phyloP scores from a whole-genome alignment of 2,113 vertebrate genomes.

The Tenrec ecaudatus region DNA sequence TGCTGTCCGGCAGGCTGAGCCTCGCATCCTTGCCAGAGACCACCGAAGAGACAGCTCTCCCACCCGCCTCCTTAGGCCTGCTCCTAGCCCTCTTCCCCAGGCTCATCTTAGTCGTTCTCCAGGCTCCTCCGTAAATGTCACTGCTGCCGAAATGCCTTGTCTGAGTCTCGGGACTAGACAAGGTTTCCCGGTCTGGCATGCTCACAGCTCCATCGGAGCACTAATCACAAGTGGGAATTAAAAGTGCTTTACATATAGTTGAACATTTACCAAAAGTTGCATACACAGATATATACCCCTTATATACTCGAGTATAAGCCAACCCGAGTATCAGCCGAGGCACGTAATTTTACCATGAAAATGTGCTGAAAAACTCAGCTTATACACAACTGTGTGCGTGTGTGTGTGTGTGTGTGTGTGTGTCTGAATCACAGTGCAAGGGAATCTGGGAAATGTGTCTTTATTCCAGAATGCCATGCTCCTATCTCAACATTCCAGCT shows the following conservation, averaged over 20 bases:
- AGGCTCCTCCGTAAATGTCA: background rate
- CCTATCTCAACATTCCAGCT: background rate
- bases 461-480: background rate
- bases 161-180: background rate
- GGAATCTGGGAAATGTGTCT: background rate
- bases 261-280: background rate
- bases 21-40: background rate
- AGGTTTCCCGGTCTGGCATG: background rate
- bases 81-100: background rate
- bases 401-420: background rate
- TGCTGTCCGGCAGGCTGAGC: constrained; percentile 34
- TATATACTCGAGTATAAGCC: no score
- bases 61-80: background rate
- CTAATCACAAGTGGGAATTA: constrained; percentile 16
- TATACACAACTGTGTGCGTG: background rate
- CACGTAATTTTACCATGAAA: no score
- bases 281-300: background rate
- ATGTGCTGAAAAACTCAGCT: no score
- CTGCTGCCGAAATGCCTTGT: background rate
- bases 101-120: constrained; percentile 11
- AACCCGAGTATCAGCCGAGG: no score
- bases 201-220: background rate
- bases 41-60: background rate
- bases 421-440: background rate
- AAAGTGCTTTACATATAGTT: constrained; percentile 24